Base-by-base conservation (phyloP, 2,888 invertebrate species). In the Cantharis flavilabris region DNA sequence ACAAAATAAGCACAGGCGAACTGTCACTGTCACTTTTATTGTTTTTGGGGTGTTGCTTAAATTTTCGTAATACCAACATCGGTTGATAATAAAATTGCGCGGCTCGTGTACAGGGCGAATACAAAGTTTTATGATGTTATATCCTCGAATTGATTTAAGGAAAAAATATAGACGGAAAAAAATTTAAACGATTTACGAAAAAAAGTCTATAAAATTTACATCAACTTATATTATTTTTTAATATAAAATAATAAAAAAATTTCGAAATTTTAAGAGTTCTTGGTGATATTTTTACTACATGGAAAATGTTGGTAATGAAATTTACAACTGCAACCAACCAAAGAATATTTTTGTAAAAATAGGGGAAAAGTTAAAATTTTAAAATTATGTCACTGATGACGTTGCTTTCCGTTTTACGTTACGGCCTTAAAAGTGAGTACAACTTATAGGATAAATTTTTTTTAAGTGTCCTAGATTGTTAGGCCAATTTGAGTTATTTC, bases 1-100 rank as follows among this genome's bases (percentile, higher is more conserved):
- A 80, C 79, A 79, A 80, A 80, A 77, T 77, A 71, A 76, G 49
- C 70, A 23, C 30, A 20, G 13, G n/a, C 28, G n/a, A 84, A 76
- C 84, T 85, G 85, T 84, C 85, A 85, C 82, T 85, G 85, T 85
- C 85, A 85, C 82, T 83, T 81, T 81, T 75, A 77, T 78, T 79
- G 80, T 80, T 79, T 78, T 80, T 82, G 77, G 83, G 81, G 81
- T 80, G 76, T 71, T 74, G 65, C 73, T 67, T n/a, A 23, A 67
- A 67, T 67, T 49, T n/a, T 49, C 13, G n/a, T 18, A 23, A n/a
- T 20, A 23, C 65, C 65, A 67, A 67, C 65, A 11, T 67, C 18
- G 26, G 2, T n/a, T n/a, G n/a, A 49, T n/a, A 7, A 49, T n/a
- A 49, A 49, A n/a, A n/a, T 49, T 49, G 49, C 49, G n/a, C 3